phyloP scores from a whole-genome alignment of 2,113 vertebrate genomes.

The Prunella himalayana region DNA sequence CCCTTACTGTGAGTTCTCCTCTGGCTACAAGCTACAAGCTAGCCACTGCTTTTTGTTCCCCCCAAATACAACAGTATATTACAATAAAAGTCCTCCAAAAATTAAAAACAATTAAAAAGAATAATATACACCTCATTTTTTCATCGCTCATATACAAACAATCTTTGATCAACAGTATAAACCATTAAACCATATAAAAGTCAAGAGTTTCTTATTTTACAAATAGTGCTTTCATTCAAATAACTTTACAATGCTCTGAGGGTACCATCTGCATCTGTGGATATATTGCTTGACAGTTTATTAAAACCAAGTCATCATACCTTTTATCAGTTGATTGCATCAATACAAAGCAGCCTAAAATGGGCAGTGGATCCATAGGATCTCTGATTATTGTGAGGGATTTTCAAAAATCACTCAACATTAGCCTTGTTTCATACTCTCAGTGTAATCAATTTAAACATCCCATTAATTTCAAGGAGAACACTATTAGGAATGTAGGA shows the following conservation, averaged over 20 bases:
- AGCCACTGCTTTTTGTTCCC: conserved; percentile 3
- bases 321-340: not conserved
- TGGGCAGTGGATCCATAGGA: conserved; percentile 32
- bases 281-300: conserved; percentile 27
- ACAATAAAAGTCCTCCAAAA: conserved; percentile 38
- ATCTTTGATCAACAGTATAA: conserved; percentile 66
- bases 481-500: not conserved
- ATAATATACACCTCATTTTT: conserved; percentile 64
- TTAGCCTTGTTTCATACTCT: not conserved
- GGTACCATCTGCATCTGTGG: not conserved
- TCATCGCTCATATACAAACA: conserved; percentile 67
- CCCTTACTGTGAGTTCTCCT: not conserved
- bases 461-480: not conserved
- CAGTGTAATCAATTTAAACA: not conserved
- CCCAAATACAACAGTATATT: conserved; percentile 36
- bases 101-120: conserved; percentile 61
- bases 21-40: not conserved
- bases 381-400: conserved; percentile 45
- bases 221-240: conserved; percentile 62
- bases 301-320: conserved; percentile 15
- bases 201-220: conserved; percentile 62
- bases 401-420: conserved; percentile 30
- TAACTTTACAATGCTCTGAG: conserved; percentile 54
- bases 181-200: conserved; percentile 69
- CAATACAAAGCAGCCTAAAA: not conserved